These are phyloP conservation scores for Drosophila miranda DNA, from an alignment of 1,140 invertebrate species.

Conservation along the genomic window DNA sequence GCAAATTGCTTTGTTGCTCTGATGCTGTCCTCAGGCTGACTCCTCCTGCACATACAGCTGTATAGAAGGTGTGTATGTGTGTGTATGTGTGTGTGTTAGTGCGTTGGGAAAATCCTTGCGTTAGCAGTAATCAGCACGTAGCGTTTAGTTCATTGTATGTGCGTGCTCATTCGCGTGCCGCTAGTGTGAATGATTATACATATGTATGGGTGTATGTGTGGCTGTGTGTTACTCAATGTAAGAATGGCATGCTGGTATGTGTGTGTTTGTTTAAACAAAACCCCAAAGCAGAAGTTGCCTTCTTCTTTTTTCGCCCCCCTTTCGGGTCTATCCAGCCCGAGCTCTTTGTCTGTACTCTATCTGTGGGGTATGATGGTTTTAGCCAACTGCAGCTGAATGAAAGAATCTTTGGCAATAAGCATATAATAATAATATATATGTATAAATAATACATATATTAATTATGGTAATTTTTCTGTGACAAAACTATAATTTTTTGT, in stretches of 20 bases:
- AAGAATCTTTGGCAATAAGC: too few species aligned
- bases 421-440: too few species aligned
- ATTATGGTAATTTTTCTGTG: too few species aligned
- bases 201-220: constrained; percentile 14
- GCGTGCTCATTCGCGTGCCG: constrained; percentile 51
- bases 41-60: constrained; percentile 9
- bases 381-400: too few species aligned
- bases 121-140: constrained; percentile 80
- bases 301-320: constrained; percentile 12
- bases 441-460: too few species aligned
- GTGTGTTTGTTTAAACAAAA: constrained; percentile 68
- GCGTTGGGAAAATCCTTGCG: constrained; percentile 63
- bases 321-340: background rate
- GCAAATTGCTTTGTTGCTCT: constrained; percentile 52
- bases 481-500: too few species aligned
- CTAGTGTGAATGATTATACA: constrained; percentile 19
- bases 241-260: constrained; percentile 4
- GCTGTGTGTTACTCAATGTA: constrained; percentile 50
- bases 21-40: constrained; percentile 37
- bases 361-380: too few species aligned
- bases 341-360: background rate
- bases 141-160: constrained; percentile 75
- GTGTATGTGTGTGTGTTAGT: constrained; percentile 23
- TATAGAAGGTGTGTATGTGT: background rate
- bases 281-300: constrained; percentile 41